phyloP scores from a whole-genome alignment of 2,113 vertebrate genomes.

The Neotoma lepida region DNA sequence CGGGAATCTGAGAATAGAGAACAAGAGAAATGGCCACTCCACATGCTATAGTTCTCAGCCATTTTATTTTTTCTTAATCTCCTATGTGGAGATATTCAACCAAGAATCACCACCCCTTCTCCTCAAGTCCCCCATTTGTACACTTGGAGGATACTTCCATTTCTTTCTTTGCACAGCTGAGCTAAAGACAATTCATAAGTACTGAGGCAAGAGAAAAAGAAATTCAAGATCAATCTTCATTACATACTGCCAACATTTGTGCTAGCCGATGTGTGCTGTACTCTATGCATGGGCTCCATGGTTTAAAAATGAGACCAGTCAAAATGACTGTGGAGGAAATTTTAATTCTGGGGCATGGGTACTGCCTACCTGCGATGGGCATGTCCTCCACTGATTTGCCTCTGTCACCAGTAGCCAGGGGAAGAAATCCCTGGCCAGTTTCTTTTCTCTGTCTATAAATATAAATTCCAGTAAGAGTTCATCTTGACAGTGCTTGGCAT shows the following conservation, averaged over 20 bases:
- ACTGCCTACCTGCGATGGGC: not conserved
- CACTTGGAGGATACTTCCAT: not conserved
- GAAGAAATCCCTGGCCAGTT: not conserved
- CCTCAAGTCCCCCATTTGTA: not conserved
- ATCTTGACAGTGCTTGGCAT: conserved; percentile 26
- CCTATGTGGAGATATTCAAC: not conserved
- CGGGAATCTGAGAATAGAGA: not conserved
- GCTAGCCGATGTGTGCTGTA: not conserved
- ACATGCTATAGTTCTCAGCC: not conserved
- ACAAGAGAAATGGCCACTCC: not conserved
- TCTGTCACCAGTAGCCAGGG: not conserved
- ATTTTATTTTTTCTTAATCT: not conserved
- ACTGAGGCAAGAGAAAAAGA: not conserved
- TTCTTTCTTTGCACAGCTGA: not conserved
- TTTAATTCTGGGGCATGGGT: not conserved
- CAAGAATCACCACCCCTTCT: too few species aligned
- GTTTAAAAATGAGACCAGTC: conserved; percentile 23
- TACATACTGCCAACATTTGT: not conserved
- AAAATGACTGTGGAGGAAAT: not conserved
- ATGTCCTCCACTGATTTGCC: not conserved
- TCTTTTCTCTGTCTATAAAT: not conserved
- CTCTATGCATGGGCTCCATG: not conserved
- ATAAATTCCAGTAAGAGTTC: not conserved
- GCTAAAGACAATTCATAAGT: not conserved
- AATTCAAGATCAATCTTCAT: conserved; percentile 20